Conservation (phyloP, 1,140 invertebrate genomes). For the Hetaerina americana region DNA sequence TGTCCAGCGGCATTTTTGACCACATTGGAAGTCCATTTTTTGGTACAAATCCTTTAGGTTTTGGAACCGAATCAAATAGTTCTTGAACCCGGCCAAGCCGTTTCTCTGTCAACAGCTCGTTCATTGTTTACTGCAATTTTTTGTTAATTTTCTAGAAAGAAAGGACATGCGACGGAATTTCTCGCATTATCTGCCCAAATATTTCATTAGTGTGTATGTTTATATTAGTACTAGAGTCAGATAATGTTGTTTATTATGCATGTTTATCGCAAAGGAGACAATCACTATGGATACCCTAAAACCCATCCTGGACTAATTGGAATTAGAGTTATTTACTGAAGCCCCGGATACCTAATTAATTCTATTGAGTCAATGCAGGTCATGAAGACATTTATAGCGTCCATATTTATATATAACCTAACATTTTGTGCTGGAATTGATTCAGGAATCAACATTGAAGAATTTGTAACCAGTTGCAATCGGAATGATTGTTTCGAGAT, state of each 20-base stretch:
- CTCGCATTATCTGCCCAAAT: background rate
- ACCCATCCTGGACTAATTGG: no score
- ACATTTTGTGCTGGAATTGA: no score
- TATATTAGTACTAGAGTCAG: background rate
- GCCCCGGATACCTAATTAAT: no score
- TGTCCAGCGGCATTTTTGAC: conserved; percentile 25
- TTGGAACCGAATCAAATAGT: conserved; percentile 21
- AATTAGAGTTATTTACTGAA: no score
- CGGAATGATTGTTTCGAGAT: no score
- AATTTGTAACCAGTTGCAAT: no score
- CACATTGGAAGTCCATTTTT: conserved; percentile 28
- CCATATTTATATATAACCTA: no score
- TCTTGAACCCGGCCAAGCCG: conserved; percentile 8
- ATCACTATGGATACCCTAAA: no score
- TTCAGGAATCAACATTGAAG: no score
- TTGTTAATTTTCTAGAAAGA: background rate
- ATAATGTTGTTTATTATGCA: background rate
- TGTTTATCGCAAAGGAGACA: background rate
- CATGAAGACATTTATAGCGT: no score
- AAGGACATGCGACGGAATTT: background rate
- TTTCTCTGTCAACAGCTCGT: background rate
- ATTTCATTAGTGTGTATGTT: background rate
- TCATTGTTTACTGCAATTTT: background rate
- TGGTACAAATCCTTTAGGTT: conserved; percentile 21
- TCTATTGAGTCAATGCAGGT: no score